Base-by-base conservation (phyloP, 2,888 invertebrate species). In the Chalcis sispes region DNA sequence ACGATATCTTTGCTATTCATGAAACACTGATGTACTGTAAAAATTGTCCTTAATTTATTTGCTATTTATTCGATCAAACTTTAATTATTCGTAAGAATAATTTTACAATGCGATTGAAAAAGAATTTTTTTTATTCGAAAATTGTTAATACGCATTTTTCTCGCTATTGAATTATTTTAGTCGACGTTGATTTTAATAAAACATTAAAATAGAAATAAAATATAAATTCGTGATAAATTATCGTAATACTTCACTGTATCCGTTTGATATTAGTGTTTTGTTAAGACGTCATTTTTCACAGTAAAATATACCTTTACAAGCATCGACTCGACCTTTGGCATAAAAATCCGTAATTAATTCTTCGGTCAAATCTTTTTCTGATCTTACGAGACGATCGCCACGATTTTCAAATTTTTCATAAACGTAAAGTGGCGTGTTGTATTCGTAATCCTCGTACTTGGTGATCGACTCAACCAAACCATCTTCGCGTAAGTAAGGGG, bases 401-500 rank as follows among this genome's bases (percentile, higher is more conserved):
- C 96, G 91, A 81, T 95, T 91, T 74, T 0, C 85, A 62, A 82
- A 89, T 36, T 81, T 83, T 48, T 89, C 87, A 18, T 82, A 80
- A 18, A 84, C 71, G 36, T 81, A 77, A 29, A 89, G 78, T 0
- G 89, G 90, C 0, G 82, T 82, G 0, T 86, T 88, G 29, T 92
- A 91, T 0, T 91, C 91, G 70, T 93, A 92, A 84, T 94, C 93
- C 0, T 90, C 89, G 80, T 90, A 94, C 75, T 90, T 88, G 27
- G 90, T 91, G 15, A 94, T 89, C 78, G 93, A 90, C 79, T 92
- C 91, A 0, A 94, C 89, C 46, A 95, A 89, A 0, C 96, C 97
- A 85, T 95, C 94, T 0, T 89, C 89, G 83, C 94, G 91, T 0
- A 92, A 91, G 82, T 96, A 96, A 0, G 94, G 94, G 0, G 96